Evolutionary conservation across 1,140 invertebrate species (phyloP).

Genomic region (Drosophila murphyi): DNA sequence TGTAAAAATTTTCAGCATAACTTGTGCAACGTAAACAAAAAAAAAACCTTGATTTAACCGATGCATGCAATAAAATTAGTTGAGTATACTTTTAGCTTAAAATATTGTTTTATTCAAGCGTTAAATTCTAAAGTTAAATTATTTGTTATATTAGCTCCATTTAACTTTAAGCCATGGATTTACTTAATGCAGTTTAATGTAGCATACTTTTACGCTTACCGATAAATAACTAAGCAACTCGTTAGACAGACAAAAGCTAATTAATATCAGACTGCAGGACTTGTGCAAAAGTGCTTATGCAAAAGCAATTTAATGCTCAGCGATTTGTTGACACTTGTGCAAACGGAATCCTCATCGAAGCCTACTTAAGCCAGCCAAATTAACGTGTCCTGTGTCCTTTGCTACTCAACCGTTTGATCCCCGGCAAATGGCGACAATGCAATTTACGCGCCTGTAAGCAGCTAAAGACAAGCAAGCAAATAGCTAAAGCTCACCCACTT

Average conservation of each 20-base stretch:
- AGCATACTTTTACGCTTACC: slow-evolving; percentile 58
- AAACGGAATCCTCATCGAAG: slow-evolving; percentile 26
- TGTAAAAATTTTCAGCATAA: too few relatives aligned
- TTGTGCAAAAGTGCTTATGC: slow-evolving; percentile 64
- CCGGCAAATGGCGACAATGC: slow-evolving; percentile 59
- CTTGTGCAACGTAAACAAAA: too few relatives aligned
- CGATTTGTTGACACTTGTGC: slow-evolving; percentile 78
- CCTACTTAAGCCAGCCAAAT: slow-evolving; percentile 45
- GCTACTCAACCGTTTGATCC: slow-evolving; percentile 43
- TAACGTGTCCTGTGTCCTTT: slow-evolving; percentile 53
- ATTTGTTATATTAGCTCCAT: background rate
- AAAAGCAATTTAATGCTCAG: slow-evolving; percentile 75
- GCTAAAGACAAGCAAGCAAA: slow-evolving; percentile 41
- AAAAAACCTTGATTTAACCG: too few relatives aligned
- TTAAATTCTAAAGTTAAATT: background rate
- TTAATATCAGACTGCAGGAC: slow-evolving; percentile 3
- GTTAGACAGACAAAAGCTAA: slow-evolving; percentile 29
- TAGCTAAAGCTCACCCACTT: slow-evolving; percentile 48
- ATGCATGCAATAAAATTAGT: too few relatives aligned
- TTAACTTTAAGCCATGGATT: background rate
- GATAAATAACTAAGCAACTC: background rate
- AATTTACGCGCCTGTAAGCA: slow-evolving; percentile 65
- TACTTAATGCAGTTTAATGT: slow-evolving; percentile 19
- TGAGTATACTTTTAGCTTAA: too few relatives aligned
- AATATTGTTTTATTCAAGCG: too few relatives aligned